These are phyloP conservation scores for Lamellibrachia columna DNA, from an alignment of 2,888 invertebrate genomes.

Conservation along the genomic window DNA sequence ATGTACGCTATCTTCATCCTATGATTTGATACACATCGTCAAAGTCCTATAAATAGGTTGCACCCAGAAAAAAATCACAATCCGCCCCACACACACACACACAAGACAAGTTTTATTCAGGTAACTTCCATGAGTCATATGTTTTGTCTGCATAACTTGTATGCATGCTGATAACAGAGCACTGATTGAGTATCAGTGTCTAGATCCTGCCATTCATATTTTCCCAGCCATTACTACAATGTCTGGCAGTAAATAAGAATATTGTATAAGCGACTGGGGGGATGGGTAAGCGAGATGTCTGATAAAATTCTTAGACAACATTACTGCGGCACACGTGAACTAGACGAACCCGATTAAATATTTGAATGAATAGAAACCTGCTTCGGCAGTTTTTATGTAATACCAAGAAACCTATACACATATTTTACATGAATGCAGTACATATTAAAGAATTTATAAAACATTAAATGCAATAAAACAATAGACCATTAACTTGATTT, in stretches of 20 bases:
- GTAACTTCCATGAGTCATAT: background rate
- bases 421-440: background rate
- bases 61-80: background rate
- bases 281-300: background rate
- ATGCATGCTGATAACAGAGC: background rate
- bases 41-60: background rate
- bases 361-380: background rate
- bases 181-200: background rate
- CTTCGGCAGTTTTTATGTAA: background rate
- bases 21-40: background rate
- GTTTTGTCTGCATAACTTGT: background rate
- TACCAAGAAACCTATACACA: background rate
- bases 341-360: background rate
- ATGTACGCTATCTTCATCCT: background rate
- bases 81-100: too few relatives aligned
- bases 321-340: background rate
- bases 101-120: background rate
- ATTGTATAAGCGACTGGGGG: background rate
- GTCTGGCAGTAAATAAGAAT: background rate
- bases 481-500: too few relatives aligned
- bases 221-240: background rate
- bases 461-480: too few relatives aligned
- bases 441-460: too few relatives aligned
- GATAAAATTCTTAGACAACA: background rate
- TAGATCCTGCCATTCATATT: background rate